phyloP scores from a whole-genome alignment of 2,888 invertebrate genomes.

The Spodoptera picta region DNA sequence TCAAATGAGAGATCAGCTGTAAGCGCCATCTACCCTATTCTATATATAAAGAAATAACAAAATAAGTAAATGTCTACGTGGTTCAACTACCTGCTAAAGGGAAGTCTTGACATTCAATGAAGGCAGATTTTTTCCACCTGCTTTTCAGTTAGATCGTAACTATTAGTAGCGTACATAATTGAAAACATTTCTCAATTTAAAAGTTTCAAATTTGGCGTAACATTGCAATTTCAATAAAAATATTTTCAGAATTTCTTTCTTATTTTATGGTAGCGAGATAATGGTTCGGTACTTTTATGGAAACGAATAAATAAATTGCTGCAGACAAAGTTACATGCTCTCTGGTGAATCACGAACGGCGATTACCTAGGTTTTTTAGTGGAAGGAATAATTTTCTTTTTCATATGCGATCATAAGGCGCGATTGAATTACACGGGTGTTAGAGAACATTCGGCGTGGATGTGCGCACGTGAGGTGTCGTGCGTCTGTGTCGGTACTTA shows the following conservation, averaged over 20 bases:
- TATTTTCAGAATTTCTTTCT: conserved; percentile 27
- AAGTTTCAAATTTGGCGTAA: conserved; percentile 28
- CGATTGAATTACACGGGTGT: conserved; percentile 78
- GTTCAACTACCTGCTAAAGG: conserved; percentile 21
- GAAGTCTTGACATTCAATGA: conserved; percentile 21
- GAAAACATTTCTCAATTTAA: conserved; percentile 21
- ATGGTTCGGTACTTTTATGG: conserved; percentile 39
- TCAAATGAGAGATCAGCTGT: conserved; percentile 43
- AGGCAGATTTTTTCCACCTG: conserved; percentile 31
- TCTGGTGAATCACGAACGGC: conserved; percentile 51
- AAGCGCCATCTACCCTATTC: conserved; percentile 11
- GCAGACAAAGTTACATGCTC: conserved; percentile 49
- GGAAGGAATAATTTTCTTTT: conserved; percentile 59
- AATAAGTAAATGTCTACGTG: conserved; percentile 19
- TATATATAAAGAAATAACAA: conserved; percentile 6
- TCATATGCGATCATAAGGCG: conserved; percentile 56
- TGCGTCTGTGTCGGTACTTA: conserved; percentile 36
- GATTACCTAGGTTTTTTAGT: conserved; percentile 59
- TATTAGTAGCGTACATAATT: conserved; percentile 16
- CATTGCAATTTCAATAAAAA: conserved; percentile 35
- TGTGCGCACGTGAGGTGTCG: conserved; percentile 66
- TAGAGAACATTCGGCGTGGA: conserved; percentile 71
- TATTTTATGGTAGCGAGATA: conserved; percentile 41
- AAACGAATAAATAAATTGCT: conserved; percentile 54
- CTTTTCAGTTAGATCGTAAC: conserved; percentile 14